Evolutionary conservation across 2,888 invertebrate species (phyloP), one percentile per base, ranked within the genome.

Genomic region (Andrena camellia): DNA sequence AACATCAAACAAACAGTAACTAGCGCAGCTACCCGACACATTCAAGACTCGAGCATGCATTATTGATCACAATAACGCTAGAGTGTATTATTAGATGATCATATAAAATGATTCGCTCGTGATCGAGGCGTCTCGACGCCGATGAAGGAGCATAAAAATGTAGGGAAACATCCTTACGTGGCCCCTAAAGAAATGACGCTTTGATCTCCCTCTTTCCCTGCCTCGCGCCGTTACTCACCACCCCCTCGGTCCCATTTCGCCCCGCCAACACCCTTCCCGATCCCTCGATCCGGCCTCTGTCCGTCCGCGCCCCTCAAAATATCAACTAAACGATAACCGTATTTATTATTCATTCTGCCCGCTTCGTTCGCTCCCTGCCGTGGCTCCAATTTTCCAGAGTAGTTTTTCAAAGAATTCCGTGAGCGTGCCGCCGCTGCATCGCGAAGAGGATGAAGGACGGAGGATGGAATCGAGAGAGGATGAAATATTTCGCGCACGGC

Each of bases 241-340:
- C 54, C 69, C 42, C 48, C 66, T 62, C 63, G 31, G 29, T 31
- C 57, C 69, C 69, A 62, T 77, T 76, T 84, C 78, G 71, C 52
- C 69, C 81, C 66, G 79, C 69, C 60, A 54, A 31, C 85, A 70
- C 60, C 63, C 73, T 54, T 63, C 68, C n/a, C 78, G 78, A 73
- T 71, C 75, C 81, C 78, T 64, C 70, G 79, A 74, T 72, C 70
- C 74, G 63, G 69, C 92, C 94, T 93, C 94, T 94, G 93, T 94
- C 94, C 94, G 94, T 94, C 94, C 94, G 81, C 83, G 80, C 85
- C 83, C 88, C 88, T 86, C 94, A 95, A 95, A 95, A 95, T 95
- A 95, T 95, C 95, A 95, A 95, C 95, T 95, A 95, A 95, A 95
- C 95, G 95, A 95, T 95, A 95, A 95, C 95, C 94, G 92, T 94